A percentile compares a stretch with the other conserved stretches of the same genome.
phyloP scores from a whole-genome alignment of 2,113 vertebrate genomes.

The Phocoena phocoena region DNA sequence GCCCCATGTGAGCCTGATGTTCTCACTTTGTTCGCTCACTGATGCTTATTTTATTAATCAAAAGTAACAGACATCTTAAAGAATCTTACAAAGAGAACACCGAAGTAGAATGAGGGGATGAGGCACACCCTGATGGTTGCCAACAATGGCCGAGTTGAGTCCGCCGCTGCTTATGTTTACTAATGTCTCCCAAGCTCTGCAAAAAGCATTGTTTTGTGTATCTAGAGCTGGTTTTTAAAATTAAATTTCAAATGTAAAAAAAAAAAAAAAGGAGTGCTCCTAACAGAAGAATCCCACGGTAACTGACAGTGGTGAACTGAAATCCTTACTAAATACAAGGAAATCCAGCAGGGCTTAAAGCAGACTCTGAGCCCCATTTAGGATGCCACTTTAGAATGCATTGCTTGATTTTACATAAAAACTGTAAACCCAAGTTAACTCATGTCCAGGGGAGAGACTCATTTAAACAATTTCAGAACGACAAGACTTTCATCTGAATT shows the following conservation, averaged over 20 bases:
- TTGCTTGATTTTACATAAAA: slow-evolving; percentile 41
- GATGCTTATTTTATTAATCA: neutral
- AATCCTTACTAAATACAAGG: neutral
- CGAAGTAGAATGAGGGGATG: neutral
- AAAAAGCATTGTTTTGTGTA: neutral
- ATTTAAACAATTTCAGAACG: slow-evolving; percentile 53
- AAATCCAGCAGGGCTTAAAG: neutral
- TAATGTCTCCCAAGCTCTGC: neutral
- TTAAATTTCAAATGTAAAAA: neutral
- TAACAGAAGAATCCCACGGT: neutral
- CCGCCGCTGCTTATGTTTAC: fast-evolving
- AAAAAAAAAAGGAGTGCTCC: neutral
- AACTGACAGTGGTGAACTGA: neutral
- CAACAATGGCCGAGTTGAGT: fast-evolving
- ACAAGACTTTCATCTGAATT: slow-evolving; percentile 15
- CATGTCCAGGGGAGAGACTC: slow-evolving; percentile 49
- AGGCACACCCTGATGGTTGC: fast-evolving
- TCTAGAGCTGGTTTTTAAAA: neutral
- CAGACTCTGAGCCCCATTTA: neutral
- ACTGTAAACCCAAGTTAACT: slow-evolving; percentile 55
- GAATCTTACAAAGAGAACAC: neutral
- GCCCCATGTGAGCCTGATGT: fast-evolving
- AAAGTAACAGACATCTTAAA: neutral
- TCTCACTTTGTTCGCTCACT: neutral
- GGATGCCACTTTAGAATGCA: neutral